These are phyloP conservation scores for Acromyrmex heyeri DNA, from an alignment of 1,140 invertebrate genomes.

Conservation along the genomic window DNA sequence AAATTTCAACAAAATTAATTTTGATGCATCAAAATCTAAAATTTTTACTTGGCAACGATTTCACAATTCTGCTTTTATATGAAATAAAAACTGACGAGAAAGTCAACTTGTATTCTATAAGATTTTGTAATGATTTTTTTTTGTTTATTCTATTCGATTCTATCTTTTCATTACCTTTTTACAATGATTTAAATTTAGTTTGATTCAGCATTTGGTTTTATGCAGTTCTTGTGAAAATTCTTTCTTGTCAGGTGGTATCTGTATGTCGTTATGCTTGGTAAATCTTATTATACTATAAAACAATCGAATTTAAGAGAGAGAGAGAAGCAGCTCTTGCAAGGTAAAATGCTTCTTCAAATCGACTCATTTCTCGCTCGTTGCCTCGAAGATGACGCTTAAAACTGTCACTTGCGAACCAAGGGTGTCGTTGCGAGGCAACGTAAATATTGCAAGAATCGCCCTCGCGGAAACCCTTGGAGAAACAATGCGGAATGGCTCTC, in stretches of 20 bases:
- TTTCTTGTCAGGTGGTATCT: neutral
- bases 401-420: constrained; percentile 24
- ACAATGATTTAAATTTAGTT: neutral
- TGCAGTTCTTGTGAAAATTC: constrained; percentile 2
- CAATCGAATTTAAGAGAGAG: neutral
- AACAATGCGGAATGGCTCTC: constrained; percentile 55
- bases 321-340: neutral
- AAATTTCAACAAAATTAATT: constrained; percentile 11
- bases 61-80: neutral
- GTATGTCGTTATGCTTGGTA: neutral
- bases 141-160: no score
- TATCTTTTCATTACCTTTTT: neutral
- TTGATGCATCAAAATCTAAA: neutral
- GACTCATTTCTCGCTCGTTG: constrained; percentile 26
- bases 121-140: neutral
- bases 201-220: neutral
- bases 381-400: constrained; percentile 43
- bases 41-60: neutral
- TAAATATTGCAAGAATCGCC: constrained; percentile 52
- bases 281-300: constrained; percentile 23
- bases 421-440: constrained; percentile 43
- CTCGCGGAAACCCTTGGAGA: constrained; percentile 23
- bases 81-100: neutral
- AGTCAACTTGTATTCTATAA: neutral
- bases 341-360: constrained; percentile 19